Evolutionary conservation across 1,140 invertebrate genomes (phyloP).

Genomic region (Magallana ariakensis): DNA sequence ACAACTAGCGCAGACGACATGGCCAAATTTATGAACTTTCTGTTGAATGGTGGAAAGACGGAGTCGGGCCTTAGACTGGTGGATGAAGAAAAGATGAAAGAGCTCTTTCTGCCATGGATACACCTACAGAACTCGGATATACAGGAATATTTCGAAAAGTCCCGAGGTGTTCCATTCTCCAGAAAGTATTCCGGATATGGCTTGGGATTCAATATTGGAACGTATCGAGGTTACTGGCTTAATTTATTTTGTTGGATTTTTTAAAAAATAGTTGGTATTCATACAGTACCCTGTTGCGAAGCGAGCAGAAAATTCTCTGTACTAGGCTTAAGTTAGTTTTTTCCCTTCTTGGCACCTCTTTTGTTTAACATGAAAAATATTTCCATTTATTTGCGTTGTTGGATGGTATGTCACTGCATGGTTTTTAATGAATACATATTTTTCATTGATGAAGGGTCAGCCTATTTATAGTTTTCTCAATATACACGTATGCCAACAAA

Average conservation of each 20-base stretch:
- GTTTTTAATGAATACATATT: too few species aligned
- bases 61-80: neutral
- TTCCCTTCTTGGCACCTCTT: too few species aligned
- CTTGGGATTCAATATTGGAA: slow-evolving; percentile 56
- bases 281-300: too few species aligned
- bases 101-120: neutral
- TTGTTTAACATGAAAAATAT: too few species aligned
- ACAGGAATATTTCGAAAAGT: slow-evolving; percentile 10
- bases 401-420: too few species aligned
- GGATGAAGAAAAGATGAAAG: neutral
- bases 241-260: neutral
- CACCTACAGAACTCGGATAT: neutral
- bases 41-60: slow-evolving; percentile 44
- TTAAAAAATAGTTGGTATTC: too few species aligned
- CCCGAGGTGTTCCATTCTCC: slow-evolving; percentile 44
- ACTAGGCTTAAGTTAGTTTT: too few species aligned
- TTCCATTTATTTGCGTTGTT: too few species aligned
- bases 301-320: too few species aligned
- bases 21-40: slow-evolving; percentile 63
- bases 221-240: slow-evolving; percentile 42
- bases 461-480: too few species aligned
- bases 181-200: slow-evolving; percentile 46
- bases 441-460: too few species aligned
- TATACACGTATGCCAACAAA: too few species aligned
- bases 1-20: slow-evolving; percentile 56